Conservation (phyloP, 2,113 vertebrate species). For the Verasper variegatus region DNA sequence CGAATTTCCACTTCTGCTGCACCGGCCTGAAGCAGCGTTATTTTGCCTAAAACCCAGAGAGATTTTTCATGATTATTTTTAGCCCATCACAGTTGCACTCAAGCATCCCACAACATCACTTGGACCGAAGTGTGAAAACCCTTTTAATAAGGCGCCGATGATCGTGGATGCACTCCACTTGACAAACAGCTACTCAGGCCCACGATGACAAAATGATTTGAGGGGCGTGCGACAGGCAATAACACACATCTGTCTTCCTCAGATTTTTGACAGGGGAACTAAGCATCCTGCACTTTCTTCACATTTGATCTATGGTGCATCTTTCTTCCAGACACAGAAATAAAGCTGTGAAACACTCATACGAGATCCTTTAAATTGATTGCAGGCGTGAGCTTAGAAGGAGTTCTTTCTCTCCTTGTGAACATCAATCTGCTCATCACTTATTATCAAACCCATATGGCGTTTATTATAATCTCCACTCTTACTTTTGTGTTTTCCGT, state of each 20-base stretch:
- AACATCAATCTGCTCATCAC: neutral
- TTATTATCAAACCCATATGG: constrained; percentile 3
- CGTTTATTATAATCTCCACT: neutral
- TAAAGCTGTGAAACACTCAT: neutral
- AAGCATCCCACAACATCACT: neutral
- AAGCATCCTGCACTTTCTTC: neutral
- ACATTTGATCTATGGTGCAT: constrained; percentile 5
- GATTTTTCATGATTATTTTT: constrained; percentile 12
- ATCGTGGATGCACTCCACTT: neutral
- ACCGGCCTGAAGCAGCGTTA: neutral
- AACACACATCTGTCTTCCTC: neutral
- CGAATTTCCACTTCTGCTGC: neutral
- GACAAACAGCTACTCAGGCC: constrained; percentile 1
- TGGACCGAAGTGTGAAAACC: neutral
- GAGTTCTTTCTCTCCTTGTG: neutral
- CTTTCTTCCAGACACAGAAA: neutral
- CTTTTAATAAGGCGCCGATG: neutral
- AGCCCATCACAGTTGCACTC: neutral
- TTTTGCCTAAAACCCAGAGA: neutral
- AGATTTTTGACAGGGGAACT: neutral
- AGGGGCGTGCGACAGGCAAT: neutral
- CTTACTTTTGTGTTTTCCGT: neutral
- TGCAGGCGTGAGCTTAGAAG: neutral
- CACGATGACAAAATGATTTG: neutral
- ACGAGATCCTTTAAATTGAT: neutral